phyloP scores from a whole-genome alignment of 2,797 vertebrate species.

The Champsocephalus esox region DNA sequence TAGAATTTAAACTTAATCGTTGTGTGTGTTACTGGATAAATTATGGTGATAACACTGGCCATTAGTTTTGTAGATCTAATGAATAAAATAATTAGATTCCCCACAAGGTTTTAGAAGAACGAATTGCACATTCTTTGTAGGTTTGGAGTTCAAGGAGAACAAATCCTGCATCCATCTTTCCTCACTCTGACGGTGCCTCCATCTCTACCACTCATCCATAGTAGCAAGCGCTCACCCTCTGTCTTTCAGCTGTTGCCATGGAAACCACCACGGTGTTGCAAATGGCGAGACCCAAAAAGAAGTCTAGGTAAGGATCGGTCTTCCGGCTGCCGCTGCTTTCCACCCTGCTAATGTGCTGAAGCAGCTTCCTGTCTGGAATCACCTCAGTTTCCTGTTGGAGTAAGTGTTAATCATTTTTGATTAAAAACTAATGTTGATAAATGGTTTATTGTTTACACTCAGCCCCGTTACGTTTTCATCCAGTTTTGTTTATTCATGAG shows the following conservation, averaged over 20 bases:
- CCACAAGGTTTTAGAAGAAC: neutral
- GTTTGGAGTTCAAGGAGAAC: slow-evolving; percentile 24
- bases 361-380: slow-evolving; percentile 90
- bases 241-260: slow-evolving; percentile 89
- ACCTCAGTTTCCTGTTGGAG: slow-evolving; percentile 92
- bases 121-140: neutral
- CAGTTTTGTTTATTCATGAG: slow-evolving; percentile 15
- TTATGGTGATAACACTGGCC: slow-evolving; percentile 10
- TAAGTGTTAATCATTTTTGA: slow-evolving; percentile 62
- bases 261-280: slow-evolving; percentile 98
- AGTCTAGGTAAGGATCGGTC: slow-evolving; percentile 89
- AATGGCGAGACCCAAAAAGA: slow-evolving; percentile 94
- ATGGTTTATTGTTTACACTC: slow-evolving; percentile 24
- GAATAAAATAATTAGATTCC: slow-evolving; percentile 3
- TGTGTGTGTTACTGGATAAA: slow-evolving; percentile 6
- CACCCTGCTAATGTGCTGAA: slow-evolving; percentile 85
- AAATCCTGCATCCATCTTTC: slow-evolving; percentile 36
- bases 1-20: slow-evolving; percentile 18
- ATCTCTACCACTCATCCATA: slow-evolving; percentile 60
- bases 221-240: slow-evolving; percentile 87
- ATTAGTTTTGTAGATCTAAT: neutral
- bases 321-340: slow-evolving; percentile 61
- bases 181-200: slow-evolving; percentile 41
- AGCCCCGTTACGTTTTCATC: slow-evolving; percentile 17
- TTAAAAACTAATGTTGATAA: slow-evolving; percentile 47